Percentiles rank a stretch among this genome's conserved stretches.
These are phyloP conservation scores for Festucalex cinctus DNA, from an alignment of 2,113 vertebrate genomes.

Conservation along the genomic window DNA sequence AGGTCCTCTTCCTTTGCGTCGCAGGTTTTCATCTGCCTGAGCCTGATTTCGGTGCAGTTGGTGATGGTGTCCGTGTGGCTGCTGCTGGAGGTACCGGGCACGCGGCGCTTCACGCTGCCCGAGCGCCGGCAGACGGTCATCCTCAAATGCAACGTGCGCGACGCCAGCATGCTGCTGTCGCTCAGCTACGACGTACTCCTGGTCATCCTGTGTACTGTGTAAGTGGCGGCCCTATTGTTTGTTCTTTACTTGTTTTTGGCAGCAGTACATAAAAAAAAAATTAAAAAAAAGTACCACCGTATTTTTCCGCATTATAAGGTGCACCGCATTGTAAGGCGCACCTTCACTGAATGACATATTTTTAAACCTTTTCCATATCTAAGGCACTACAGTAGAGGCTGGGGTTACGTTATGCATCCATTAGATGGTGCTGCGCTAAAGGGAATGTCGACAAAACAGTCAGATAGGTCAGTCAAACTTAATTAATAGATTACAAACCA, in stretches of 20 bases:
- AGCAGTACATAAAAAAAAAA: too few species aligned
- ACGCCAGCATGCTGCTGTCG: conserved; percentile 97
- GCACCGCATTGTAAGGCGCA: too few species aligned
- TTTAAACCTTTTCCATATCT: too few species aligned
- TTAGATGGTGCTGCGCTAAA: too few species aligned
- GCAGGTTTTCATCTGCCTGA: conserved; percentile 88
- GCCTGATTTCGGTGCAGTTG: conserved; percentile 92
- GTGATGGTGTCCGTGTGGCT: conserved; percentile 92
- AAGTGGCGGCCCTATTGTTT: conserved; percentile 24
- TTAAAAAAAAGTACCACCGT: too few species aligned
- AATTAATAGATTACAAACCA: too few species aligned
- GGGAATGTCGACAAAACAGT: too few species aligned
- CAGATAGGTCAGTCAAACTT: too few species aligned
- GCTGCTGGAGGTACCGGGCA: conserved; percentile 90
- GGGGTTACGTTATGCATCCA: too few species aligned
- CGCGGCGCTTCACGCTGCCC: conserved; percentile 85
- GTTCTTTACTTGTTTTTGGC: not conserved
- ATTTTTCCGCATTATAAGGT: too few species aligned
- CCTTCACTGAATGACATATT: too few species aligned
- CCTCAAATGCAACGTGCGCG: conserved; percentile 94
- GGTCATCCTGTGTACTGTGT: conserved; percentile 96
- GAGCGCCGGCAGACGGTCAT: conserved; percentile 96
- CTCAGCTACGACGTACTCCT: conserved; percentile 93
- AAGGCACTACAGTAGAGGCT: too few species aligned
- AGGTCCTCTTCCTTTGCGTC: not conserved